Evolutionary conservation across 2,888 invertebrate genomes (phyloP), one percentile per base, ranked within the genome.

Genomic region (Mythimna albipuncta): DNA sequence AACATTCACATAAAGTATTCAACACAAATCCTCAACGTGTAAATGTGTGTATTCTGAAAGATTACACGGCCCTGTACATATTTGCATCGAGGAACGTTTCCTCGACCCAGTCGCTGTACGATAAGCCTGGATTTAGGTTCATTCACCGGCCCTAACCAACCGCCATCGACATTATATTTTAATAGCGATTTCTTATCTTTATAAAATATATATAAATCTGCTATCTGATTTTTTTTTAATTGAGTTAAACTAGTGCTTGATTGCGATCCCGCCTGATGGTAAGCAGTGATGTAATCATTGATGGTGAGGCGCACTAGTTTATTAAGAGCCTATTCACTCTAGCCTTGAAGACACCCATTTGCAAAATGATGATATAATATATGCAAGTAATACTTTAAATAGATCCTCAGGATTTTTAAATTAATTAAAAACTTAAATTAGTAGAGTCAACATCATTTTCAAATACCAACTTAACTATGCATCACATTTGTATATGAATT

Each of bases 101-200:
- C 89, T 87, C 88, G 83, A 86, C 81, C 71, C 86, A 85, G 89
- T 88, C 89, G 80, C 71, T 84, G 91, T 61, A 91, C 92, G 93
- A 94, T 94, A 93, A 94, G 88, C 86, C 75, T 72, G 80, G 86
- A 81, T 89, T 87, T 83, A 72, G 88, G 93, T 91, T 94, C 92
- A 88, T 92, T 94, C 91, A 93, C 93, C 77, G 85, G 75, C 66
- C 77, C 81, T 83, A 83, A 80, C 82, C 75, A 82, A 70, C 72
- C 64, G 72, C 65, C 74, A 83, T 86, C 67, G 77, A 64, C 66
- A 77, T 62, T 70, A 70, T 72, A 61, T 79, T 72, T 82, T 69
- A 77, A 85, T 88, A 81, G 83, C 70, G 68, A 84, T 75, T 82
- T 69, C 65, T 83, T 89, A 89, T 89, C 89, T 66, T 50, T 58